Evolutionary conservation across 2,113 vertebrate species (phyloP), one percentile per base, ranked within the genome.

Genomic region (Periophthalmodon schlosseri): DNA sequence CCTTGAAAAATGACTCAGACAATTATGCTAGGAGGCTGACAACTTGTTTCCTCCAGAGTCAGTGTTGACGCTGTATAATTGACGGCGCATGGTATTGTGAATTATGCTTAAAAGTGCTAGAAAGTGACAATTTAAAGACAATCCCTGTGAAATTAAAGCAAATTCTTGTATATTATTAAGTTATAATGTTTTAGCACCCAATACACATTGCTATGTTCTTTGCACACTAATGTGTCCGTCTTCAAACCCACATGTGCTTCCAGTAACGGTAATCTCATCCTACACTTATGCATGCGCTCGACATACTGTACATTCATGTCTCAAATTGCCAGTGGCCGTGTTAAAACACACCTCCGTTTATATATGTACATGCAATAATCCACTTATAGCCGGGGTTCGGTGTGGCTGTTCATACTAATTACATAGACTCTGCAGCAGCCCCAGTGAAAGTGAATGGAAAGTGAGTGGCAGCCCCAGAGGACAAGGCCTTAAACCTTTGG

Each of bases 331-430:
- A 33, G 60, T 72, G 78, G 87, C 77, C 58, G 47, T 60, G 81
- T 81, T 76, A 81, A 54, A 78, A 28, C 72, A 57, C 33, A 69
- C 21, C 77, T 49, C 85, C 33, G 6, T 52, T 6, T 21, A n/a
- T 56, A 11, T 65, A 65, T 65, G 82, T 87, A 85, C 56, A 84
- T 84, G 79, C 74, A 87, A 15, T 81, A 87, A 83, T 81, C 83
- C 80, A 80, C 76, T 83, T 82, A 76, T 5, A 65, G 70, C 77
- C 57, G 70, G 82, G 11, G 63, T 60, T 52, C 74, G 49, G 82
- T 74, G 63, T 72, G 78, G 66, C 70, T 46, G n/a, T 84, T 72
- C 84, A 86, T 86, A 70, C 75, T 81, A 84, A 91, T 87, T 74
- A 79, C 65, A 74, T 60, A 72, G 68, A 74, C 76, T 34, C 33